A percentile compares a stretch with the other conserved stretches of the same genome.
These are phyloP conservation scores for Gopherus flavomarginatus DNA, from an alignment of 2,113 vertebrate genomes.

Conservation along the genomic window DNA sequence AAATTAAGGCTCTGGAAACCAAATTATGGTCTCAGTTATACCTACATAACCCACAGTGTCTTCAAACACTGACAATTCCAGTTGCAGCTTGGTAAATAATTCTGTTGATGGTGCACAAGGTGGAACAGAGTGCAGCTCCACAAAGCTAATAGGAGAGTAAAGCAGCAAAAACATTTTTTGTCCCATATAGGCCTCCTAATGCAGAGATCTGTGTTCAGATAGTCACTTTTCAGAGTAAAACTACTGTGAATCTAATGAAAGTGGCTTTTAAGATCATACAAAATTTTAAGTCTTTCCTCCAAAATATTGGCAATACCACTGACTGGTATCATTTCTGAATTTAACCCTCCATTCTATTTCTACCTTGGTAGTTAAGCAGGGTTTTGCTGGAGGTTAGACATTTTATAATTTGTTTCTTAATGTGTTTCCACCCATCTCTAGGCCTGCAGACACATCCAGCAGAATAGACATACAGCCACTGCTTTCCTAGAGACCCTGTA, in stretches of 20 bases:
- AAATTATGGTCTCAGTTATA: not conserved
- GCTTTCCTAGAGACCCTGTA: not conserved
- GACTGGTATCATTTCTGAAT: not conserved
- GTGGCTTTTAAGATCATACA: not conserved
- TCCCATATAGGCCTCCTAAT: not conserved
- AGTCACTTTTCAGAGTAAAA: conserved; percentile 9
- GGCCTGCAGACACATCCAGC: not conserved
- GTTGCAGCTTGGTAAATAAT: not conserved
- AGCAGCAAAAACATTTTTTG: not conserved
- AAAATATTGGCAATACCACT: not conserved
- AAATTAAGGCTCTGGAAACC: not conserved
- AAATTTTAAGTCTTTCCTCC: not conserved
- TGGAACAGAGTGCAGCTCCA: not conserved
- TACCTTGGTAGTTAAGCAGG: not conserved
- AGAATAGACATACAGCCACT: not conserved
- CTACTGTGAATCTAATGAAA: not conserved
- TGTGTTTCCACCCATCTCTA: not conserved
- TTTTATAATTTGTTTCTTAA: fast-evolving
- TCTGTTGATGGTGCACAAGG: not conserved
- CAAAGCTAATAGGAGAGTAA: not conserved
- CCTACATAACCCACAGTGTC: not conserved
- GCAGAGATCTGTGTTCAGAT: not conserved
- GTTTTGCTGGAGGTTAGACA: not conserved
- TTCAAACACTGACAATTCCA: not conserved
- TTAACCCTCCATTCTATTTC: not conserved